A percentile compares a stretch with the other conserved stretches of the same genome.
Evolutionary conservation across 2,113 vertebrate genomes (phyloP).

Genomic region (Hyaena hyaena): DNA sequence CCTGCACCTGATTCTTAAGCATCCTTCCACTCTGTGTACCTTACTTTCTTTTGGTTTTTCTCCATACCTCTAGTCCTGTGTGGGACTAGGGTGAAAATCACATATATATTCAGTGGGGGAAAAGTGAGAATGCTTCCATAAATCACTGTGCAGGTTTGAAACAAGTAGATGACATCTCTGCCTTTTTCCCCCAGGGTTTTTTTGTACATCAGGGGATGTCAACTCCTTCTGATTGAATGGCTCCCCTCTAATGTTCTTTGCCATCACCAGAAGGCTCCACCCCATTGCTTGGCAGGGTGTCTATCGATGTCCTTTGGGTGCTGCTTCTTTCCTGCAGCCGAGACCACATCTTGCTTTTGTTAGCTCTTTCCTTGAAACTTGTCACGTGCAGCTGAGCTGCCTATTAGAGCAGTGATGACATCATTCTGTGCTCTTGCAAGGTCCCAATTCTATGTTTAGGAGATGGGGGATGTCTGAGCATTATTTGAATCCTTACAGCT

Average conservation of each 20-base stretch:
- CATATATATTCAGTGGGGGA: neutral
- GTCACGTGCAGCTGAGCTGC: conserved; percentile 46
- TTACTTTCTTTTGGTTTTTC: neutral
- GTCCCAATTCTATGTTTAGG: neutral
- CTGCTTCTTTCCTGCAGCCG: conserved; percentile 16
- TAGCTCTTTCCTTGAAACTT: conserved; percentile 43
- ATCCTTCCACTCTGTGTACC: neutral
- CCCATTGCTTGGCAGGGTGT: neutral
- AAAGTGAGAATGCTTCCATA: neutral
- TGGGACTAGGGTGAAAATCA: neutral
- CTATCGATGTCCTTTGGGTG: conserved; percentile 16
- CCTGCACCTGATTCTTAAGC: neutral
- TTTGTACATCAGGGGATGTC: neutral
- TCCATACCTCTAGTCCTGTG: neutral
- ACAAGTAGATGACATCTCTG: neutral
- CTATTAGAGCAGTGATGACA: neutral
- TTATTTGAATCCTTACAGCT: neutral
- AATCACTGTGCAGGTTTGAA: conserved; percentile 28
- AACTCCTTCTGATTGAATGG: neutral
- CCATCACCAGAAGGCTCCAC: conserved; percentile 45
- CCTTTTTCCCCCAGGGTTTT: neutral
- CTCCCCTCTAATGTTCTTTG: conserved; percentile 46
- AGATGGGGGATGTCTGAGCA: neutral
- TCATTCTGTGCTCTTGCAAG: conserved; percentile 22
- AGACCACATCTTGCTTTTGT: conserved; percentile 52